These are phyloP conservation scores for Drosophila parabipectinata DNA, from an alignment of 1,140 invertebrate species.

Conservation along the genomic window DNA sequence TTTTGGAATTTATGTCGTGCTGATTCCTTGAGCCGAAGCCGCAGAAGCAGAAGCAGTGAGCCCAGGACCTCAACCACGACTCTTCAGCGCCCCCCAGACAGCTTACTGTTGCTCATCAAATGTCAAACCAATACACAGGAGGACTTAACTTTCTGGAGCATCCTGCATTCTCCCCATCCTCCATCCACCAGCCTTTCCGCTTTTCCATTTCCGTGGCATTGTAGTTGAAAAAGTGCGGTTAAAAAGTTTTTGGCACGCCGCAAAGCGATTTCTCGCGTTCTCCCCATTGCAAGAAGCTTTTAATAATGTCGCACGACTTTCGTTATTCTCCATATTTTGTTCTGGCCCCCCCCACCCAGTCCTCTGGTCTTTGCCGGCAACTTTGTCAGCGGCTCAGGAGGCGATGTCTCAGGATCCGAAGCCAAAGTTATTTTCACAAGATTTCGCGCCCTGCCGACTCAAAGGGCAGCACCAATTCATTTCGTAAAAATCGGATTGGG, in stretches of 20 bases:
- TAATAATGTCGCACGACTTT: constrained; percentile 65
- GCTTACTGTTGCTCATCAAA: constrained; percentile 76
- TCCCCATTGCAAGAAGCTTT: constrained; percentile 53
- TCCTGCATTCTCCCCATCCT: background rate
- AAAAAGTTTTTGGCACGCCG: constrained; percentile 71
- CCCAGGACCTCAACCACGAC: background rate
- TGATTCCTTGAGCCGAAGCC: constrained; percentile 1
- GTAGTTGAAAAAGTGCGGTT: constrained; percentile 75
- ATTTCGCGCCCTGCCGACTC: constrained; percentile 55
- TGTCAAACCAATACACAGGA: constrained; percentile 80
- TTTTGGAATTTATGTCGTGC: constrained; percentile 55
- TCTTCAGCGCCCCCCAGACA: background rate
- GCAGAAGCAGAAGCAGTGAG: background rate
- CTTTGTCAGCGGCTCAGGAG: constrained; percentile 32
- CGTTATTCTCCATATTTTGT: constrained; percentile 14
- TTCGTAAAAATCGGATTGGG: constrained; percentile 51
- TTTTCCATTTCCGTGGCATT: constrained; percentile 74
- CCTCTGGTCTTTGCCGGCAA: constrained; percentile 11
- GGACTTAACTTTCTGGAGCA: constrained; percentile 70
- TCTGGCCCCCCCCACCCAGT: background rate
- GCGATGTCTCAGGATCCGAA: background rate
- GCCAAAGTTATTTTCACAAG: constrained; percentile 72
- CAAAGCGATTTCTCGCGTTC: constrained; percentile 76
- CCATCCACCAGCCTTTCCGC: constrained; percentile 23
- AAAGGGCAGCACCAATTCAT: constrained; percentile 46